Evolutionary conservation across 2,797 vertebrate genomes (phyloP).

Genomic region (Hydrocynus forskahlii): DNA sequence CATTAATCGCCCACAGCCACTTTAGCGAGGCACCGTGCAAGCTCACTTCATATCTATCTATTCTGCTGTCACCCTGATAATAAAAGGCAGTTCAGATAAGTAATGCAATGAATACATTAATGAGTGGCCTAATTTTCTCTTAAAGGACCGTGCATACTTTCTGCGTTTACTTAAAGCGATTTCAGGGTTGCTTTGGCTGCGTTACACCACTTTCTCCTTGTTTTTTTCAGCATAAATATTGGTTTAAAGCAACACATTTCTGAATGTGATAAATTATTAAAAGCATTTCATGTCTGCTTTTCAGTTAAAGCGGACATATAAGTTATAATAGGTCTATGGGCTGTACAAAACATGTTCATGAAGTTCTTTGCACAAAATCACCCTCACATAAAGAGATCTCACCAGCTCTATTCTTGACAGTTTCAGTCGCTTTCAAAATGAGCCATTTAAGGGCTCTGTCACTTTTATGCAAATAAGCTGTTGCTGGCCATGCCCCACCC

Average conservation of each 20-base stretch:
- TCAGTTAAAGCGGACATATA: no score
- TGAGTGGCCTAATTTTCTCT: conserved; percentile 61
- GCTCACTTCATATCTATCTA: conserved; percentile 63
- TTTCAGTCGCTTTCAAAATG: no score
- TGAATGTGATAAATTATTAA: neutral
- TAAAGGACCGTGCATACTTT: conserved; percentile 10
- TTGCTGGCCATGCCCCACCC: no score
- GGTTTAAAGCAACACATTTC: neutral
- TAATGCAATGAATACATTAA: conserved; percentile 60
- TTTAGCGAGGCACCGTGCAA: conserved; percentile 53
- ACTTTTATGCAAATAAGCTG: no score
- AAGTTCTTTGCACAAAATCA: no score
- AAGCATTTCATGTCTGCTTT: conserved; percentile 5
- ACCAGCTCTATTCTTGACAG: no score
- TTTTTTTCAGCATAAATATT: no score
- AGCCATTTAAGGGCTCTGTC: no score
- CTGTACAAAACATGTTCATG: no score
- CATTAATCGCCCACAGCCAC: conserved; percentile 61
- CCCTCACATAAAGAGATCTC: no score
- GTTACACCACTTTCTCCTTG: neutral
- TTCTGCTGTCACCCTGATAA: conserved; percentile 58
- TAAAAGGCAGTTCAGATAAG: conserved; percentile 63
- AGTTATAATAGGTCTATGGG: no score
- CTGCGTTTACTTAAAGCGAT: neutral
- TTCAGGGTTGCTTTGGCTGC: neutral